These are phyloP conservation scores for Esox lucius DNA, from an alignment of 2,797 vertebrate genomes.

Conservation along the genomic window DNA sequence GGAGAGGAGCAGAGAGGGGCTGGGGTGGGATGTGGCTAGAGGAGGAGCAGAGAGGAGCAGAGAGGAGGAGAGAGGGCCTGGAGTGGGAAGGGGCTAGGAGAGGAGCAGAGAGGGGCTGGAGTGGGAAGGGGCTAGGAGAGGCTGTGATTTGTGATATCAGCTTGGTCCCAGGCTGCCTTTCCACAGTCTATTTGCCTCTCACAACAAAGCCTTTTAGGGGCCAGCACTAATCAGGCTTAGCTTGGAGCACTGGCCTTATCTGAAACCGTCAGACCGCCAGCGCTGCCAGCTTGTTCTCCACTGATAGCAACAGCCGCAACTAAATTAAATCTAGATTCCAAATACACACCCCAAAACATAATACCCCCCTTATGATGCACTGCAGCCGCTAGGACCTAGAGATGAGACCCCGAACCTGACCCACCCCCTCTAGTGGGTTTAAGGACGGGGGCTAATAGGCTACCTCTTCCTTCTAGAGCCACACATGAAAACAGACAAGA, in stretches of 20 bases:
- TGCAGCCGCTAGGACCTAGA: neutral
- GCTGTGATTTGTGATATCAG: conserved; percentile 58
- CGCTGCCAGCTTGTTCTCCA: conserved; percentile 70
- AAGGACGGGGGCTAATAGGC: neutral
- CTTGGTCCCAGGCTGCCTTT: conserved; percentile 52
- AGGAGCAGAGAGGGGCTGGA: neutral
- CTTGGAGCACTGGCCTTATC: conserved; percentile 65
- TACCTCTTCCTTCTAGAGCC: neutral
- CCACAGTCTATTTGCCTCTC: conserved; percentile 58
- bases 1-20: neutral
- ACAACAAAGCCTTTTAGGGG: conserved; percentile 58
- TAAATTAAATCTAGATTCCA: conserved; percentile 7
- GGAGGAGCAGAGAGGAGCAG: too few species aligned
- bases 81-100: conserved; percentile 6
- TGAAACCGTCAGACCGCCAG: conserved; percentile 72
- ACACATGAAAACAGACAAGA: neutral
- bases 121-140: conserved; percentile 18
- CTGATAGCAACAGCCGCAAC: conserved; percentile 62
- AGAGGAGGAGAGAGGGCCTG: neutral
- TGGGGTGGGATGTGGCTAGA: too few species aligned
- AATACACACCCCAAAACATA: conserved; percentile 5
- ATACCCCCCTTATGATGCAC: neutral
- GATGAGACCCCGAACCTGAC: neutral
- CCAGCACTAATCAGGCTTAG: conserved; percentile 59
- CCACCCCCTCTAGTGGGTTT: neutral